A percentile compares a stretch with the other conserved stretches of the same genome.
These are phyloP conservation scores for Rattus norvegicus DNA, from an alignment of 2,113 vertebrate species.

Conservation along the genomic window GRCr8 NC_086034.1:48020501-48021000, in stretches of 20 bases:
- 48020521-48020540: not conserved
- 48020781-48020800: not conserved
- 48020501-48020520: not conserved
- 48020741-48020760: not conserved
- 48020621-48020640: not conserved
- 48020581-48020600: not conserved
- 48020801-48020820: not conserved
- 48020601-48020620: not conserved
- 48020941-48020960: not conserved
- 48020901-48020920: not conserved
- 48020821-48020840: not conserved
- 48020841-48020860: not conserved
- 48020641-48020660: slow-evolving; percentile 15
- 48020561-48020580: slow-evolving; percentile 23
- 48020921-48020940: not conserved
- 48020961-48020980: not conserved
- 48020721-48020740: not conserved
- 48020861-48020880: not conserved
- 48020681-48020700: not conserved
- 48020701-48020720: not conserved
- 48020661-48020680: not conserved
- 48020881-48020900: not conserved
- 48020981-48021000: not conserved
- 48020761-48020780: not conserved
- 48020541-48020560: not conserved